phyloP scores from a whole-genome alignment of 2,113 vertebrate genomes.

The Pica pica region DNA sequence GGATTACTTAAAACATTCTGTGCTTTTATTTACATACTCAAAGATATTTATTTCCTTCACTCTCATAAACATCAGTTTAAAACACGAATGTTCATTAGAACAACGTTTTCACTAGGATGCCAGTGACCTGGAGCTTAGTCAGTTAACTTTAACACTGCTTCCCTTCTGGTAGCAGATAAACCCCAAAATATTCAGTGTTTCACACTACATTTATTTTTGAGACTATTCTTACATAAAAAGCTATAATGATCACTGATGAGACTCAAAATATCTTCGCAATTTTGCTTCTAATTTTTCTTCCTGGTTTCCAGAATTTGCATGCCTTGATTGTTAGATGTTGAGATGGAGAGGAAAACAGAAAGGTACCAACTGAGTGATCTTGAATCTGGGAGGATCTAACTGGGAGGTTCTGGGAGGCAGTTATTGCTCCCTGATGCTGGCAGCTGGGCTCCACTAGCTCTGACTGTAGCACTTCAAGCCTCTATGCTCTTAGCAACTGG shows the following conservation, averaged over 20 bases:
- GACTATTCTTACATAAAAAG: background rate
- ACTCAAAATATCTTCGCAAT: background rate
- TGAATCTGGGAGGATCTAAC: background rate
- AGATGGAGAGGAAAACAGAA: background rate
- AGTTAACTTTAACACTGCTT: background rate
- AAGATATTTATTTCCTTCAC: conserved; percentile 5
- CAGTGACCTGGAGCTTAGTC: background rate
- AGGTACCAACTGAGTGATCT: background rate
- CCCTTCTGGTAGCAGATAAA: background rate
- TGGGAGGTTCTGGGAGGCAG: background rate
- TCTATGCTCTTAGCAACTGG: background rate
- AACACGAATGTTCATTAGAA: background rate
- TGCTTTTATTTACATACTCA: conserved; percentile 23
- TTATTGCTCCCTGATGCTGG: background rate
- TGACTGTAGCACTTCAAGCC: background rate
- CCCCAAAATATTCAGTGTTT: background rate
- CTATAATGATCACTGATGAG: background rate
- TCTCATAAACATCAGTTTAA: conserved; percentile 1
- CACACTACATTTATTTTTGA: background rate
- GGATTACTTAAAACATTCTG: conserved; percentile 16
- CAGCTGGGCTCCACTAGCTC: background rate
- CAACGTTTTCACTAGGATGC: background rate
- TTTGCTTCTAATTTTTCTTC: background rate
- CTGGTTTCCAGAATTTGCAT: background rate
- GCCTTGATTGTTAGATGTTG: background rate